Conservation (phyloP, 2,797 vertebrate species). For the Malacoctenus gilli region DNA sequence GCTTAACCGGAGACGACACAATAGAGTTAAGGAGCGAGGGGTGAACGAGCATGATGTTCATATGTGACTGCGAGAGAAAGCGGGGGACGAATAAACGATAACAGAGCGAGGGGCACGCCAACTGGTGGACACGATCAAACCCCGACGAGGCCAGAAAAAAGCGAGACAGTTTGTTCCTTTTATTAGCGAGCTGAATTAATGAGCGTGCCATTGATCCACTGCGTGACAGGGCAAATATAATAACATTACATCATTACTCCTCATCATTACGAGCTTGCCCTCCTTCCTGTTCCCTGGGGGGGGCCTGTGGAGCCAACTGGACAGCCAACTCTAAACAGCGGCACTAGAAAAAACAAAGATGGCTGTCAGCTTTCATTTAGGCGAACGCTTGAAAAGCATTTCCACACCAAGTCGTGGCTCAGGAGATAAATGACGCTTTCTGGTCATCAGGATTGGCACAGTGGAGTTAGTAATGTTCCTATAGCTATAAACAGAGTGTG, state of each 20-base stretch:
- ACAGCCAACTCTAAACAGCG: constrained; percentile 42
- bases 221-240: constrained; percentile 68
- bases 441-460: constrained; percentile 42
- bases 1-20: constrained; percentile 17
- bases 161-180: constrained; percentile 45
- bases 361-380: constrained; percentile 55
- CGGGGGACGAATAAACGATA: constrained; percentile 19
- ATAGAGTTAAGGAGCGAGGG: not conserved
- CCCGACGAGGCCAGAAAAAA: constrained; percentile 31
- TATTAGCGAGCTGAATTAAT: constrained; percentile 63
- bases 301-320: constrained; percentile 36
- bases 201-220: constrained; percentile 38
- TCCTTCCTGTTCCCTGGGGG: constrained; percentile 37
- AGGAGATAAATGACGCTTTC: constrained; percentile 44
- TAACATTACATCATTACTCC: constrained; percentile 61
- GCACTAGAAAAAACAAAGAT: constrained; percentile 26
- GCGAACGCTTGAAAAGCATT: constrained; percentile 21
- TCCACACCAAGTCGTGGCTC: constrained; percentile 36
- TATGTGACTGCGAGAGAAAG: constrained; percentile 4
- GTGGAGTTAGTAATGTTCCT: constrained; percentile 43
- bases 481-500: constrained; percentile 61
- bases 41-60: not conserved
- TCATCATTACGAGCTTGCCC: constrained; percentile 46
- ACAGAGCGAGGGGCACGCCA: not conserved
- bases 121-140: constrained; percentile 10